Conservation (phyloP, 35 echinoderm and acorn worm species). For the Acanthaster planci region DNA sequence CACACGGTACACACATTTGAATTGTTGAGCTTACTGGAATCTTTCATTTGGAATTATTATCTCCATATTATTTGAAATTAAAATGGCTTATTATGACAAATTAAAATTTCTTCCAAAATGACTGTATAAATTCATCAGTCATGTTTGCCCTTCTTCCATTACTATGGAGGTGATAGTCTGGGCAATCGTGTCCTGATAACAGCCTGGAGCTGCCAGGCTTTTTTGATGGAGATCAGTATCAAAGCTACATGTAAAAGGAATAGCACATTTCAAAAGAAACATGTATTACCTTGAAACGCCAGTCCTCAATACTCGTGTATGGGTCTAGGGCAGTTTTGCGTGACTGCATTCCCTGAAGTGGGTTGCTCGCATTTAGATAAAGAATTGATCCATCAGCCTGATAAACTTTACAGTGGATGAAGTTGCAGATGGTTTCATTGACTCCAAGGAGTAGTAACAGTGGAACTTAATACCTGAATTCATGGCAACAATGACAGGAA, state of each 20-base stretch:
- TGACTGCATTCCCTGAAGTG: neutral
- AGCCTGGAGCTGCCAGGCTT: too few species aligned
- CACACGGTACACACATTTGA: too few species aligned
- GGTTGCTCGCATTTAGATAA: conserved; percentile 45
- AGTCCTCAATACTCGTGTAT: conserved; percentile 42
- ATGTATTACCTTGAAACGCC: conserved; percentile 19
- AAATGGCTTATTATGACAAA: neutral
- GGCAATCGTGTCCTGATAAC: too few species aligned
- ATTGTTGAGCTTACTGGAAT: neutral
- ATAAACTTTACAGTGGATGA: conserved; percentile 39
- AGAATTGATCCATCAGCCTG: conserved; percentile 51
- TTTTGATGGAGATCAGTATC: too few species aligned
- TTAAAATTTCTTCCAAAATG: neutral
- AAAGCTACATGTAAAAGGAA: too few species aligned
- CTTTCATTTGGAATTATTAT: neutral
- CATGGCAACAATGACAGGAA: too few species aligned
- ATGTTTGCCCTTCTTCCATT: too few species aligned
- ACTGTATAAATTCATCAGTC: neutral
- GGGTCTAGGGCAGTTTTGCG: conserved; percentile 41
- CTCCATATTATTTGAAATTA: neutral
- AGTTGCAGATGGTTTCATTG: neutral
- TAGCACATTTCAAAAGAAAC: neutral
- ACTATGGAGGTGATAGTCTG: too few species aligned
- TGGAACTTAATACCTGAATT: conserved; percentile 43
- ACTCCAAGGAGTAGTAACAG: conserved; percentile 42